A percentile compares a stretch with the other conserved stretches of the same genome.
These are phyloP conservation scores for Hydrocynus forskahlii DNA, from an alignment of 2,797 vertebrate genomes.

Conservation along the genomic window DNA sequence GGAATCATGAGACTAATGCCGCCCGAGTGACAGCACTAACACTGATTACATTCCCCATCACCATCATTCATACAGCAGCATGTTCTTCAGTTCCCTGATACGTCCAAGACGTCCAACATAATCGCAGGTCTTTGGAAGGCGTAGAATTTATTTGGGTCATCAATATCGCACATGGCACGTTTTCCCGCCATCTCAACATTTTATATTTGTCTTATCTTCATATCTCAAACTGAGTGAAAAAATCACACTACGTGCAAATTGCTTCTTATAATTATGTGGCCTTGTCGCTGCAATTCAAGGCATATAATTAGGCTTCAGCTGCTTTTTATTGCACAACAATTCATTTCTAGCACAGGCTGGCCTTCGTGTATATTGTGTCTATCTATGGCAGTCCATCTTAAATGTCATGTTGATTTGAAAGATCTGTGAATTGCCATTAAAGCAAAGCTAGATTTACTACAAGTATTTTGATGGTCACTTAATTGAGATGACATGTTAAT, in stretches of 20 bases:
- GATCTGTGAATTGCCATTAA: neutral
- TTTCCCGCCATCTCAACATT: neutral
- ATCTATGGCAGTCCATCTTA: neutral
- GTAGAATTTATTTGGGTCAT: neutral
- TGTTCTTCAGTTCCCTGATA: neutral
- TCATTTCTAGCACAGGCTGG: neutral
- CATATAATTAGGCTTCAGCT: constrained; percentile 16
- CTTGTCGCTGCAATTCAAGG: constrained; percentile 8
- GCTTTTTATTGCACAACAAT: constrained; percentile 11
- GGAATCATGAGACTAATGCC: constrained; percentile 50
- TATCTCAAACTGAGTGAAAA: constrained; percentile 17
- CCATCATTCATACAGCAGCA: neutral
- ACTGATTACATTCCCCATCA: constrained; percentile 54
- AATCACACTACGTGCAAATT: constrained; percentile 9
- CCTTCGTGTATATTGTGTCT: neutral
- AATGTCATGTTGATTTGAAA: neutral
- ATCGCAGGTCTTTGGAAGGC: neutral
- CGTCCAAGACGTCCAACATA: neutral
- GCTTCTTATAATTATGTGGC: constrained; percentile 21
- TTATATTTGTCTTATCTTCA: constrained; percentile 17
- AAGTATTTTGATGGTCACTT: neutral
- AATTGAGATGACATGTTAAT: neutral
- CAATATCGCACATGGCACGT: constrained; percentile 1
- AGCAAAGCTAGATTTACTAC: neutral
- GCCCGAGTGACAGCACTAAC: constrained; percentile 58